phyloP scores from a whole-genome alignment of 2,113 vertebrate genomes.

The Piaya cayana region DNA sequence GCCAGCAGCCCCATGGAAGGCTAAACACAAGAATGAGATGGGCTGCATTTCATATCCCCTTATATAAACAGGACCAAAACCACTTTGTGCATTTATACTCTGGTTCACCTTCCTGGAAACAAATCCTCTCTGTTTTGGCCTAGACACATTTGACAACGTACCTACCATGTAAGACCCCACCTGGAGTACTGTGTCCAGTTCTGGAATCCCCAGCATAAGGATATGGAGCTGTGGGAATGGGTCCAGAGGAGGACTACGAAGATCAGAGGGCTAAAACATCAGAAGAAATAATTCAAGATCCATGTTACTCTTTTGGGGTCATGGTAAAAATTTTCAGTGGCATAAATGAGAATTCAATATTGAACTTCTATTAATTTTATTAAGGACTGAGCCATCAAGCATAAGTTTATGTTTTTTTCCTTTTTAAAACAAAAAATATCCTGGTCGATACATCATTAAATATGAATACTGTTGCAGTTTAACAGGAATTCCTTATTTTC shows the following conservation, averaged over 20 bases:
- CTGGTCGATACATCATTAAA: neutral
- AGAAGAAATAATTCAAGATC: neutral
- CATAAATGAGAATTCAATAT: neutral
- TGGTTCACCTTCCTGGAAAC: neutral
- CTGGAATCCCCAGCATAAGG: no score
- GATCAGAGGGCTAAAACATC: neutral
- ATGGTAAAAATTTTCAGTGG: neutral
- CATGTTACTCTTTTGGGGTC: neutral
- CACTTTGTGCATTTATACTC: no score
- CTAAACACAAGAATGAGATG: neutral
- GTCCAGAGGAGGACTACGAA: no score
- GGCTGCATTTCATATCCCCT: neutral
- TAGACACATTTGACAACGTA: fast-evolving
- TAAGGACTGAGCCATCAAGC: neutral
- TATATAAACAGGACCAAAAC: neutral
- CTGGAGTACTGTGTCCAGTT: no score
- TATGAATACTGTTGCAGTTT: neutral
- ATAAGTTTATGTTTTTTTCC: neutral
- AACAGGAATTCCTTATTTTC: neutral
- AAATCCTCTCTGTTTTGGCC: neutral
- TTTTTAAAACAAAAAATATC: neutral
- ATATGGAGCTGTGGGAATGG: no score
- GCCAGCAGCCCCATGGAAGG: neutral
- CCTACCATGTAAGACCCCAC: neutral
- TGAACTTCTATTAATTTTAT: neutral